phyloP scores from a whole-genome alignment of 2,113 vertebrate genomes.

The Platysternon megacephalum region DNA sequence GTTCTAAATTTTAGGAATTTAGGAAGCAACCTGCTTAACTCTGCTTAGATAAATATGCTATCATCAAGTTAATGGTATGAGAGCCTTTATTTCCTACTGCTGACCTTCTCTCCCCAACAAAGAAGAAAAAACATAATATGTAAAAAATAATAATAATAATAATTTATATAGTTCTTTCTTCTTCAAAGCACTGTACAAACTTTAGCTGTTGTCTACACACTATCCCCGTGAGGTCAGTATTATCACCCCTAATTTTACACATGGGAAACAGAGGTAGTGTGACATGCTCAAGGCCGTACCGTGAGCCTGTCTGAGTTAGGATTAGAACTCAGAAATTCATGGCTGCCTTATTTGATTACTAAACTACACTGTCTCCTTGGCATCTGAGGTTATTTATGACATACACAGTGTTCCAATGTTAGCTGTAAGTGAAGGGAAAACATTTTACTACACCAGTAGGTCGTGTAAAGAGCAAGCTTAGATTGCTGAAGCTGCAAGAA shows the following conservation, averaged over 20 bases:
- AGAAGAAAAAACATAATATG: not conserved
- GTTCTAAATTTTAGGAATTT: not conserved
- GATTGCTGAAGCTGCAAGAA: not conserved
- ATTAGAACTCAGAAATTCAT: not conserved
- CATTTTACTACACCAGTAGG: not conserved
- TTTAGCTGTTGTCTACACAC: not conserved
- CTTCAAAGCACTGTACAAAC: not conserved
- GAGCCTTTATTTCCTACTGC: not conserved
- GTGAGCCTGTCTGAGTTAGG: not conserved
- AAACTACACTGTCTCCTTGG: not conserved
- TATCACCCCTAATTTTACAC: not conserved
- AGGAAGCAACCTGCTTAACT: not conserved
- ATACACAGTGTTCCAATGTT: not conserved
- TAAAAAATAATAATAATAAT: not conserved
- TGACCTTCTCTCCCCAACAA: not conserved
- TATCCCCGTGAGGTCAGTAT: not conserved
- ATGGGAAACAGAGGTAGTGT: not conserved
- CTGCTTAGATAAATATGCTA: not conserved
- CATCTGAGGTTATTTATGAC: not conserved
- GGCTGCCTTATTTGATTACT: not conserved
- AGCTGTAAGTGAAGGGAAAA: not conserved
- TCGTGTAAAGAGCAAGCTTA: not conserved
- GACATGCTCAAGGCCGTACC: not conserved
- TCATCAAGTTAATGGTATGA: not conserved
- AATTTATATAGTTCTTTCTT: not conserved